A percentile compares a stretch with the other conserved stretches of the same genome.
Conservation (phyloP, 1,140 invertebrate species). For the Asobara japonica region DNA sequence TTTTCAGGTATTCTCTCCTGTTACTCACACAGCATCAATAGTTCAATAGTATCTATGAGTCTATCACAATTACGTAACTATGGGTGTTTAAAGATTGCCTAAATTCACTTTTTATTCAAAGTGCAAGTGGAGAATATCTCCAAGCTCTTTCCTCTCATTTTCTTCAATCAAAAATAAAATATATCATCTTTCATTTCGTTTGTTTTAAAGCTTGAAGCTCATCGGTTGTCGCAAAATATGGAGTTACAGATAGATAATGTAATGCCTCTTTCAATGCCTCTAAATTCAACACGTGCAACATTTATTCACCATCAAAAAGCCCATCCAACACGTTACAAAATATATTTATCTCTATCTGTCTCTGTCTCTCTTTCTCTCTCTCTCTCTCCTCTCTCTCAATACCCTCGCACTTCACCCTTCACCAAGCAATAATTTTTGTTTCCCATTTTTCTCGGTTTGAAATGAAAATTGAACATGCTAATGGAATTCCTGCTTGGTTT, state of each 20-base stretch:
- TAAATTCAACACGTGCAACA: constrained; percentile 32
- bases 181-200: constrained; percentile 13
- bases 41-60: constrained; percentile 25
- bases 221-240: background rate
- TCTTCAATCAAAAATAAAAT: constrained; percentile 26
- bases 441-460: background rate
- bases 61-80: constrained; percentile 26
- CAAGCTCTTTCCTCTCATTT: background rate
- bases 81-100: constrained; percentile 6
- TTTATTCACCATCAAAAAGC: background rate
- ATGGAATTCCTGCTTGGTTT: constrained; percentile 26
- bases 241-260: background rate
- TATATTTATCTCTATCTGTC: constrained; percentile 22
- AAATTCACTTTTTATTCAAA: constrained; percentile 29
- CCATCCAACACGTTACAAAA: constrained; percentile 31
- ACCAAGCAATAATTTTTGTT: background rate
- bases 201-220: constrained; percentile 11
- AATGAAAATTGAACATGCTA: background rate
- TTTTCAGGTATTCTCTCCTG: background rate
- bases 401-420: background rate
- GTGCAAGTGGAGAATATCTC: constrained; percentile 36
- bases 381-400: too few relatives aligned
- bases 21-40: background rate
- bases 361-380: too few relatives aligned
- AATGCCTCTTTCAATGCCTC: constrained; percentile 6